Evolutionary conservation across 2,888 invertebrate genomes (phyloP), one percentile per base, ranked within the genome.

Genomic region (Meiosimyza platycephala): DNA sequence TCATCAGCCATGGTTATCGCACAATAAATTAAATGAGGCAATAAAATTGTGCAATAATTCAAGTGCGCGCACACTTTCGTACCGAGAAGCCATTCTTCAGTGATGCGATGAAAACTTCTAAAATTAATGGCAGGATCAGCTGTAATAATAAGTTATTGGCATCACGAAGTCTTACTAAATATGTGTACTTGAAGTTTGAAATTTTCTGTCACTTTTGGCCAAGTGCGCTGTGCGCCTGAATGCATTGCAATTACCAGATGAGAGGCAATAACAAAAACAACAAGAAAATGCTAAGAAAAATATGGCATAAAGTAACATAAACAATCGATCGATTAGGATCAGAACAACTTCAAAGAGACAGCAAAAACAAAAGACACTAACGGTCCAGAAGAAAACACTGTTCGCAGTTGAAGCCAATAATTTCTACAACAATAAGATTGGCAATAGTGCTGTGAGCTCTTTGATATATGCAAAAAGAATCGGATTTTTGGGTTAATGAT

Each of bases 321-420:
- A 70, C 62, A 70, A 70, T 47, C 47, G 63, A 54, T 52, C 54
- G 70, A 70, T 70, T 63, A 70, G 70, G 63, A 70, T 70, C 70
- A 47, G 52, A 33, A 62, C 70, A 70, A 68, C 69, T 52, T 60
- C 62, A 40, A 60, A 69, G 40, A 60, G 52, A 51, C 51, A 62
- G 16, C 4, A 22, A 33, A 62, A 52, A 62, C 40, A 40, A 40
- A 40, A 40, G 40, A 40, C 40, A 40, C 40, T 40, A 40, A 40
- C 40, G 1, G 9, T 40, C 40, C 40, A 6, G 9, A 2, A 47
- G 47, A 59, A 69, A 60, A 22, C 59, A 12, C 6, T 50, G 22
- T 9, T 40, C 55, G 55, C 57, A 12, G 13, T 22, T 55, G 55
- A n/a, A 47, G 16, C 15, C 67, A 22, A 28, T 50, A 5, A 11